These are phyloP conservation scores for Enteromius unitaeniatus DNA, from an alignment of 2,797 vertebrate genomes.

Conservation along the genomic window DNA sequence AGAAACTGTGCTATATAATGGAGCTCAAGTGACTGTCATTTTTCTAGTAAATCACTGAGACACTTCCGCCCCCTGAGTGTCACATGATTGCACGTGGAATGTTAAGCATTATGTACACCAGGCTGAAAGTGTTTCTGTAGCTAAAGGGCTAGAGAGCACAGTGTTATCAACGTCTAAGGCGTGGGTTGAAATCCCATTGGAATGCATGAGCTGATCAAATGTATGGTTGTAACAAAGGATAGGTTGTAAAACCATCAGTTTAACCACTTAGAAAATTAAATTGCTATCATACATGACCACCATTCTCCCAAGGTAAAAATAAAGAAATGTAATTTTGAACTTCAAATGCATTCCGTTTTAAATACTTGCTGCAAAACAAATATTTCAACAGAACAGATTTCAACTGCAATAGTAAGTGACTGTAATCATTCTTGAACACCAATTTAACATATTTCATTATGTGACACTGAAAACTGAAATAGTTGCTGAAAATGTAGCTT, in stretches of 20 bases:
- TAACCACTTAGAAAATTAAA: not conserved
- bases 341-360: not conserved
- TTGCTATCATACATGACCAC: not conserved
- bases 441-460: too few relatives aligned
- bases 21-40: not conserved
- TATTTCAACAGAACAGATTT: too few relatives aligned
- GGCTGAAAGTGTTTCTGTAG: not conserved
- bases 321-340: not conserved
- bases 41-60: not conserved
- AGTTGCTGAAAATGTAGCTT: not conserved
- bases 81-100: not conserved
- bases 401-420: too few relatives aligned
- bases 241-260: not conserved
- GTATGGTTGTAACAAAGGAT: not conserved
- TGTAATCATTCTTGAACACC: too few relatives aligned
- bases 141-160: not conserved
- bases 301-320: not conserved
- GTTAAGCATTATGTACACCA: not conserved
- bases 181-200: not conserved
- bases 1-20: not conserved
- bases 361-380: not conserved
- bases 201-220: not conserved
- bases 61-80: not conserved
- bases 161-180: not conserved
- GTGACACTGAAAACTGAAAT: not conserved